Evolutionary conservation across 2,888 invertebrate genomes (phyloP).

Genomic region (Sisyra terminalis): DNA sequence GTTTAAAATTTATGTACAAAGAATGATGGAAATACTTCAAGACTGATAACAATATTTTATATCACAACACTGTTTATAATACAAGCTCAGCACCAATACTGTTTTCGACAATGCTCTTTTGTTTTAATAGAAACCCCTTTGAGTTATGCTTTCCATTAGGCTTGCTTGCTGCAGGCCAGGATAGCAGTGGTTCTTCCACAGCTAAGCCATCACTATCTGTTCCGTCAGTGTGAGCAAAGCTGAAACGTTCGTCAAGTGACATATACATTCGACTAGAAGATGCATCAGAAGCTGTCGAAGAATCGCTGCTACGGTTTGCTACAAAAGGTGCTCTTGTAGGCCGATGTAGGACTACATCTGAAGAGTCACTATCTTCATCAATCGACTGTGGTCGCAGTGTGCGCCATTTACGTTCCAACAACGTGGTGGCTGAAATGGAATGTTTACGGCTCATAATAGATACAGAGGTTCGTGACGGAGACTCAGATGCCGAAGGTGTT

Average conservation of each 20-base stretch:
- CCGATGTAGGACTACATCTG: slow-evolving; percentile 14
- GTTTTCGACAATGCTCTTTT: slow-evolving; percentile 5
- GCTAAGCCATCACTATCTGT: slow-evolving; percentile 14
- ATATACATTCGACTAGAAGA: slow-evolving; percentile 25
- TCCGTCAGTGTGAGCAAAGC: slow-evolving; percentile 8
- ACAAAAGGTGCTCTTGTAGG: slow-evolving; percentile 14
- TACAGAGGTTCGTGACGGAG: slow-evolving; percentile 17
- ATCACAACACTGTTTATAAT: slow-evolving; percentile 1
- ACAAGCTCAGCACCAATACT: slow-evolving; percentile 3
- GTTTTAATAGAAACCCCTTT: slow-evolving; percentile 4
- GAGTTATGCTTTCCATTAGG: slow-evolving; percentile 13
- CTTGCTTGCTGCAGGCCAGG: slow-evolving; percentile 32
- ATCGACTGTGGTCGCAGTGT: slow-evolving; percentile 16
- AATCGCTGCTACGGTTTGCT: slow-evolving; percentile 26
- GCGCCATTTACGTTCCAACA: slow-evolving; percentile 27
- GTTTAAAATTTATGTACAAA: neutral
- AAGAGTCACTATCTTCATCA: slow-evolving; percentile 20
- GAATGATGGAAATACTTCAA: neutral
- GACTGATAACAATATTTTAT: neutral
- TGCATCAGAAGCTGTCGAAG: slow-evolving; percentile 27
- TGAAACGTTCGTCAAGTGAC: slow-evolving; percentile 22
- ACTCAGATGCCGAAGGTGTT: slow-evolving; percentile 29
- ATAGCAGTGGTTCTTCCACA: slow-evolving; percentile 31
- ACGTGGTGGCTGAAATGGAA: slow-evolving; percentile 25
- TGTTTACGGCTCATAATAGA: slow-evolving; percentile 22